Base-by-base conservation (phyloP, 2,888 invertebrate genomes). In the Rhagonycha lutea region DNA sequence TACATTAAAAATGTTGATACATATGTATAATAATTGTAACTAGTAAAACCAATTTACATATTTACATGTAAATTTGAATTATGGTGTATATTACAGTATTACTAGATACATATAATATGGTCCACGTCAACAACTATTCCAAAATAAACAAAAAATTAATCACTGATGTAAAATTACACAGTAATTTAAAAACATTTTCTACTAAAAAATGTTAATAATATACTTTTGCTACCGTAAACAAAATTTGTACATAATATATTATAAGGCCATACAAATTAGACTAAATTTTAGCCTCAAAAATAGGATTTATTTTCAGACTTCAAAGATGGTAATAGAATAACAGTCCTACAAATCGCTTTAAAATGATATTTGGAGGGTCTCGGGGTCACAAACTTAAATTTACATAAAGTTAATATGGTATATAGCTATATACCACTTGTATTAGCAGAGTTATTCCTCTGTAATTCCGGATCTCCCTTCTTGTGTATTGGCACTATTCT, bases 1-100 rank as follows among this genome's bases (percentile, higher is more conserved):
- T 26, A 65, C 63, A 65, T 65, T 65, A 65, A 65, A 65, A 24
- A 65, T 26, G 63, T 65, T 65, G 63, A 65, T 65, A 65, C 63
- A 65, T 65, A 14, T 65, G 63, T 65, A 65, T 65, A 26, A 47
- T 24, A 24, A 65, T 65, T 24, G 26, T 24, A 65, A 65, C 63
- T 65, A 24, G 63, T 24, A 65, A 65, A 65, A 65, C 26, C 26
- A 65, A 65, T 65, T 65, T 65, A 65, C 63, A 65, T 65, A 65
- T 65, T 65, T 65, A 26, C 63, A 65, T 23, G 23, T 65, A 47
- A 47, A 47, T 47, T 47, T 47, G 47, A 47, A 47, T 47, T 47
- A 47, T 47, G n/a, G 47, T 47, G 47, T 47, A 47, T 47, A 47
- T 47, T 47, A n/a, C 47, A 47, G 47, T 47, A 47, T 47, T 47